phyloP scores from a whole-genome alignment of 2,797 vertebrate genomes.

The Lacerta bilineata region DNA sequence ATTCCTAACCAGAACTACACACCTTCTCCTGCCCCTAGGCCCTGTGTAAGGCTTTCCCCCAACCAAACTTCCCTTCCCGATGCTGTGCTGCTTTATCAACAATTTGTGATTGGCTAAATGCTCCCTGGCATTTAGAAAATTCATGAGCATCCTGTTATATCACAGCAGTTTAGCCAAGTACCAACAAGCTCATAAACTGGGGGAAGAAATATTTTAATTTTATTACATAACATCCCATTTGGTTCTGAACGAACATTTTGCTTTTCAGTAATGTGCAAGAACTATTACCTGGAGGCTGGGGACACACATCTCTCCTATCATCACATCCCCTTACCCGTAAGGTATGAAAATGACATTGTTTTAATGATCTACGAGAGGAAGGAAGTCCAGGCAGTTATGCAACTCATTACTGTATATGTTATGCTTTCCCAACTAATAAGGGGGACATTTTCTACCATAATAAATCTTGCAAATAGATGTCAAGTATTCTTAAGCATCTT shows the following conservation, averaged over 20 bases:
- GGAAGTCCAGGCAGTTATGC: not conserved
- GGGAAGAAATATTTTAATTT: not conserved
- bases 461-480: conserved; percentile 1
- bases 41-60: not conserved
- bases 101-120: not conserved
- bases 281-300: not conserved
- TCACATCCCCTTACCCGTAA: not conserved
- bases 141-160: not conserved
- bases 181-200: not conserved
- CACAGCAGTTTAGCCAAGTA: not conserved
- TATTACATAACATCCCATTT: not conserved
- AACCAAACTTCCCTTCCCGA: not conserved
- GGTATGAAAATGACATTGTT: not conserved
- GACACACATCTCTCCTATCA: not conserved
- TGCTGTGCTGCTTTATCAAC: not conserved
- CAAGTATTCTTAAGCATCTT: not conserved
- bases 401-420: not conserved
- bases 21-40: not conserved
- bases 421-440: conserved; percentile 4
- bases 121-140: not conserved
- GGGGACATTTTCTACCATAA: conserved; percentile 4
- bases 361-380: conserved; percentile 1
- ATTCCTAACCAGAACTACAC: not conserved
- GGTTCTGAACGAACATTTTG: not conserved
- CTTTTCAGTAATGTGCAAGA: not conserved